Conservation (phyloP, 2,797 vertebrate genomes). For the Triplophysa bombifrons region DNA sequence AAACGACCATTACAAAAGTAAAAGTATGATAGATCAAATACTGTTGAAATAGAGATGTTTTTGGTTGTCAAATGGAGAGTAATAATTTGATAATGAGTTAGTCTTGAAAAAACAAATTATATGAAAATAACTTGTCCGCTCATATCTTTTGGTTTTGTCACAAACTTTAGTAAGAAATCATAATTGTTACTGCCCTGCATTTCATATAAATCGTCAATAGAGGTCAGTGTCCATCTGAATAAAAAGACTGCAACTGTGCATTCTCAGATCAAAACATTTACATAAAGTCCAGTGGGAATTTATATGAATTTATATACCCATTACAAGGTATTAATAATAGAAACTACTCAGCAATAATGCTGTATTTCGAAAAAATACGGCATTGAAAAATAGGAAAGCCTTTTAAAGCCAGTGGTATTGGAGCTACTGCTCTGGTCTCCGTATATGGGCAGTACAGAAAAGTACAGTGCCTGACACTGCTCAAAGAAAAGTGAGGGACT, state of each 20-base stretch:
- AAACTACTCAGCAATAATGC: not conserved
- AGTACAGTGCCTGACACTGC: slow-evolving; percentile 51
- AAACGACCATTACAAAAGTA: no score
- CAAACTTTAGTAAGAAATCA: no score
- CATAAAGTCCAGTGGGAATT: not conserved
- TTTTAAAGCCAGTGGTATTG: slow-evolving; percentile 18
- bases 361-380: no score
- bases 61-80: no score
- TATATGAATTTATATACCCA: not conserved
- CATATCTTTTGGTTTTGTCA: no score
- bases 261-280: not conserved
- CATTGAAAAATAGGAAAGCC: slow-evolving; percentile 10
- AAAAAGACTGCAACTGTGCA: not conserved
- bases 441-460: slow-evolving; percentile 50
- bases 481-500: slow-evolving; percentile 56
- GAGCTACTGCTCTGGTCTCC: slow-evolving; percentile 55
- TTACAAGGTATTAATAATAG: not conserved
- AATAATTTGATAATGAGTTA: no score
- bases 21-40: no score
- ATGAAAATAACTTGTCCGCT: no score
- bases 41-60: no score
- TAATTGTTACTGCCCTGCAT: no score
- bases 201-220: slow-evolving; percentile 59
- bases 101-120: no score
- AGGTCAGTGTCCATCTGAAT: slow-evolving; percentile 49